Base-by-base conservation (phyloP, 2,797 vertebrate species). In the Sciurus vulgaris region DNA sequence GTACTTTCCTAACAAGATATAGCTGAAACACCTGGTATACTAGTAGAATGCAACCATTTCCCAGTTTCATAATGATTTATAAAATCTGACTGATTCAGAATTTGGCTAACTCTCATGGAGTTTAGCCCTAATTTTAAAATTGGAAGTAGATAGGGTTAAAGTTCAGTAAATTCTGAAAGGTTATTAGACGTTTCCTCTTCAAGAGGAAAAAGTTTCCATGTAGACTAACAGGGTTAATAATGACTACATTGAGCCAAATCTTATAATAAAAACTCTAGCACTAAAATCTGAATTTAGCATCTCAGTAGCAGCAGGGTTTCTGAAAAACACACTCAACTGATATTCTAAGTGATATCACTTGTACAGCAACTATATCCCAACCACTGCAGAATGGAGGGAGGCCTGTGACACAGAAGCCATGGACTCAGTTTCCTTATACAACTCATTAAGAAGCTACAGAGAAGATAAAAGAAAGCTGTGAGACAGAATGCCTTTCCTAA, bases 261-360 rank as follows among this genome's bases (percentile, higher is more conserved):
- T 73, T 86, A 2, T 41, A 92, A 89, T 15, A 94, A 63, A 94
- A 95, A 56, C 24, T 74, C 70, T 77, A 94, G 77, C 6, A 78
- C 20, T 95, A 89, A 94, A 96, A 85, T 79, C 33, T 81, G 33
- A 72, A 89, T 67, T 65, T 84, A 41, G 51, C 65, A 95, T 89
- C 59, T 93, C 38, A 44, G 72, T 0, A 72, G 88, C 24, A 93
- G 54, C 5, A 83, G 44, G 5, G 69, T 89, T 95, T 90, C 56
- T 51, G 47, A 89, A 78, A 73, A 92, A 91, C 95, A 26, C 35
- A 86, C 30, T 89, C 70, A 74, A 22, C 0, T 69, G 56, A 89
- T 54, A 87, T 22, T 28, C 77, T 69, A 73, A 81, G 72, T 93
- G 65, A 49, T 59, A 74, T 63, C 24, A 63, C 38, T 76, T 95